Percentiles rank a stretch among this genome's conserved stretches.
Conservation (phyloP, 2,888 invertebrate genomes). For the Lamellibrachia columna region DNA sequence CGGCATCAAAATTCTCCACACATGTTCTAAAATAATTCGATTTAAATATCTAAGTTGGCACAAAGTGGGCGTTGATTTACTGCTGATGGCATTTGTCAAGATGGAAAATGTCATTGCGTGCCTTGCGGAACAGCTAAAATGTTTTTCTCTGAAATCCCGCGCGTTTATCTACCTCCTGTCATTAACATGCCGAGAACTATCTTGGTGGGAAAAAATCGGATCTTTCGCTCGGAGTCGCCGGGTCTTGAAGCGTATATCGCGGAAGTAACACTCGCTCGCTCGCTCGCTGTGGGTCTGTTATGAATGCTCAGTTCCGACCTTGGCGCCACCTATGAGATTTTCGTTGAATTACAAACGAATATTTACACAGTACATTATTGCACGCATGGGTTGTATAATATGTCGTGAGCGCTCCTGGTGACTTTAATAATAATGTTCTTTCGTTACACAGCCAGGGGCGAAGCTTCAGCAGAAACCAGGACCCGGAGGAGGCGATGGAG, state of each 20-base stretch:
- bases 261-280: no score
- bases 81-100: neutral
- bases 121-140: neutral
- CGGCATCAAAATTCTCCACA: neutral
- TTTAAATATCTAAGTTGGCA: neutral
- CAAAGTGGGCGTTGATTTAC: neutral
- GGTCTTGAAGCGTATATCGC: no score
- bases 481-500: constrained; percentile 17
- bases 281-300: no score
- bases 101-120: neutral
- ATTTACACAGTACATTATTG: no score
- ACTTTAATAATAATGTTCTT: neutral
- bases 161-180: neutral
- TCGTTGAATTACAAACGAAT: no score
- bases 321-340: no score
- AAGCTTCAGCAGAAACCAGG: constrained; percentile 22
- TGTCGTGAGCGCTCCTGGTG: no score
- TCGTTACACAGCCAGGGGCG: neutral
- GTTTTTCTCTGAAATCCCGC: neutral
- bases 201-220: no score
- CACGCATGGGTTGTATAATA: no score
- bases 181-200: no score
- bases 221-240: no score
- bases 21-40: neutral
- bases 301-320: no score